Conservation (phyloP, 2,113 vertebrate genomes). For the Girardinichthys multiradiatus region DNA sequence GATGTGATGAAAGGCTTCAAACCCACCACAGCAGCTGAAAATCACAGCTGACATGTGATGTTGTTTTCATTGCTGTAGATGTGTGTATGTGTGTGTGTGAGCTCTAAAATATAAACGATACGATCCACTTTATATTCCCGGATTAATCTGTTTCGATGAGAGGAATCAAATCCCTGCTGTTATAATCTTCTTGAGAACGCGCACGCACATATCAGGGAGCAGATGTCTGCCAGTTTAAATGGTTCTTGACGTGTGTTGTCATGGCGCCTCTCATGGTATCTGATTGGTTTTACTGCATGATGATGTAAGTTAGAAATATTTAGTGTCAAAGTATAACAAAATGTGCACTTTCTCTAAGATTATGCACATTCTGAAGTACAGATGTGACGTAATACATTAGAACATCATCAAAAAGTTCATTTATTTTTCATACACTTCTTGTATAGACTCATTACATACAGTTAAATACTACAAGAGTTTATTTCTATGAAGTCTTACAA, state of each 20-base stretch:
- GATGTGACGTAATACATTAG: not conserved
- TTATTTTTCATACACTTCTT: not conserved
- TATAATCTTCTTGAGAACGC: constrained; percentile 63
- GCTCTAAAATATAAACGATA: constrained; percentile 56
- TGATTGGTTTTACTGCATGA: constrained; percentile 2
- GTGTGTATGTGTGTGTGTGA: no score
- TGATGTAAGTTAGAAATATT: not conserved
- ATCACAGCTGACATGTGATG: constrained; percentile 11
- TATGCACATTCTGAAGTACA: not conserved
- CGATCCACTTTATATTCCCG: constrained; percentile 40
- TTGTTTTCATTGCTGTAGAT: constrained; percentile 32
- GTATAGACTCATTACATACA: no score
- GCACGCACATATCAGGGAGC: constrained; percentile 42
- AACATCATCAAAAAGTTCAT: not conserved
- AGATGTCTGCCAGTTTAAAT: constrained; percentile 32
- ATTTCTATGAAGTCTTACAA: not conserved
- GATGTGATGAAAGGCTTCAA: not conserved
- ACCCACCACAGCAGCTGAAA: constrained; percentile 33
- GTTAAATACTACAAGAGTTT: no score
- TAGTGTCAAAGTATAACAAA: not conserved
- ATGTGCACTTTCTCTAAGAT: not conserved
- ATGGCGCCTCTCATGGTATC: constrained; percentile 12
- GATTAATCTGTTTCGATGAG: constrained; percentile 68
- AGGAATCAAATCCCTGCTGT: constrained; percentile 67
- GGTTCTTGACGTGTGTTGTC: constrained; percentile 1